Conservation (phyloP, 2,888 invertebrate genomes). For the Clusia tigrina region DNA sequence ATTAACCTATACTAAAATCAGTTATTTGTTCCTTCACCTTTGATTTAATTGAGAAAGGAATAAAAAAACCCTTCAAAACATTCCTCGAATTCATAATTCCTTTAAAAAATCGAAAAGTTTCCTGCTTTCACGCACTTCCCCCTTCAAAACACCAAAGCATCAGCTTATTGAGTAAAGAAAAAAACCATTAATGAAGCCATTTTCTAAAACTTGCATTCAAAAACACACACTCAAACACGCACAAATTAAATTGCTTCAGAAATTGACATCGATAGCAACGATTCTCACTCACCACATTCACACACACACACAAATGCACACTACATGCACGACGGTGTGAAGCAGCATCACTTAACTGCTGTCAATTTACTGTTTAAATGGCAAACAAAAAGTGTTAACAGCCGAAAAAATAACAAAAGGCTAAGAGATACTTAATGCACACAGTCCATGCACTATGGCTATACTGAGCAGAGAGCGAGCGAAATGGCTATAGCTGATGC, state of each 20-base stretch:
- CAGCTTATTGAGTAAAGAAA: too few relatives aligned
- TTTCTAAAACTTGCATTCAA: constrained; percentile 36
- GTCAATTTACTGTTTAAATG: constrained; percentile 63
- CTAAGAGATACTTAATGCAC: background rate
- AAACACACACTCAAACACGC: constrained; percentile 17
- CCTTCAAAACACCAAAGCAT: too few relatives aligned
- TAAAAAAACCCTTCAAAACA: too few relatives aligned
- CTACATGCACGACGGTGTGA: background rate
- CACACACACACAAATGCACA: constrained; percentile 12
- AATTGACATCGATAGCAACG: constrained; percentile 51
- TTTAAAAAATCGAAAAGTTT: too few relatives aligned
- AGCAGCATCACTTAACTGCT: constrained; percentile 57
- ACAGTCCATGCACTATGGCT: constrained; percentile 9
- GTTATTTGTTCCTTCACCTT: too few relatives aligned
- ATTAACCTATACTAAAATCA: too few relatives aligned
- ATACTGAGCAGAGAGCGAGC: constrained; percentile 14
- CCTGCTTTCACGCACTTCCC: too few relatives aligned
- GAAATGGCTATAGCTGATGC: background rate
- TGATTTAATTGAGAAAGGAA: too few relatives aligned
- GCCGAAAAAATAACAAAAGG: constrained; percentile 51
- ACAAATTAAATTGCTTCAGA: constrained; percentile 19
- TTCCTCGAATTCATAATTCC: too few relatives aligned
- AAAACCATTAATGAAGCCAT: constrained; percentile 43
- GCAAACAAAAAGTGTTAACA: constrained; percentile 54
- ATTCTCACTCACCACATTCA: constrained; percentile 9